These are phyloP conservation scores for Apis cerana DNA, from an alignment of 1,140 invertebrate genomes.

Conservation along the genomic window DNA sequence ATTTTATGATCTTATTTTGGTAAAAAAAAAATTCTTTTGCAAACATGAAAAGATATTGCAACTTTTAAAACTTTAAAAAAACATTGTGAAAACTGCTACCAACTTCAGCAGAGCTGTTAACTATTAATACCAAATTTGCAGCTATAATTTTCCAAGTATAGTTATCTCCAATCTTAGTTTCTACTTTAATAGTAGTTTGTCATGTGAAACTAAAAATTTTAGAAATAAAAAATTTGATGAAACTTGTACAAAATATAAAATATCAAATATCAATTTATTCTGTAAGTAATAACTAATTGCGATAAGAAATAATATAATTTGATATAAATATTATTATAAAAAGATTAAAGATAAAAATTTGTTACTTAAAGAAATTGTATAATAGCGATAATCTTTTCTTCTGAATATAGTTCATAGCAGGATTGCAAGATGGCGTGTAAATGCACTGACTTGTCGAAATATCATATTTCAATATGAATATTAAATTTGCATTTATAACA, in stretches of 20 bases:
- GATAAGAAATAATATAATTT: no score
- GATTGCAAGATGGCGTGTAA: slow-evolving; percentile 12
- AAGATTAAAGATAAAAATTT: neutral
- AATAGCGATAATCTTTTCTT: neutral
- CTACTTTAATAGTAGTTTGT: neutral
- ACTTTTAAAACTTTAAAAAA: slow-evolving; percentile 22
- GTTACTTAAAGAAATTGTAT: neutral
- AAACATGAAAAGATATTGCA: slow-evolving; percentile 11
- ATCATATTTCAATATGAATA: neutral
- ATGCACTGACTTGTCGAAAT: neutral
- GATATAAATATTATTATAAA: no score
- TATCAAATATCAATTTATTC: neutral
- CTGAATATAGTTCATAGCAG: neutral
- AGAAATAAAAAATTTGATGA: no score
- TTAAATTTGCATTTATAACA: neutral
- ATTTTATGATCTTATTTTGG: neutral
- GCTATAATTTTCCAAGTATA: slow-evolving; percentile 13
- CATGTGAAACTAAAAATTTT: no score
- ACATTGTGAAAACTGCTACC: slow-evolving; percentile 6
- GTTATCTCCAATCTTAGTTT: slow-evolving; percentile 2
- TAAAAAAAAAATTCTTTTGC: neutral
- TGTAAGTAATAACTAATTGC: no score
- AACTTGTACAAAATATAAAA: neutral
- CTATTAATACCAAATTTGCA: slow-evolving; percentile 41
- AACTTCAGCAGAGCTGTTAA: slow-evolving; percentile 9